Conservation (phyloP, 2,113 vertebrate species). For the Eulemur rufifrons region DNA sequence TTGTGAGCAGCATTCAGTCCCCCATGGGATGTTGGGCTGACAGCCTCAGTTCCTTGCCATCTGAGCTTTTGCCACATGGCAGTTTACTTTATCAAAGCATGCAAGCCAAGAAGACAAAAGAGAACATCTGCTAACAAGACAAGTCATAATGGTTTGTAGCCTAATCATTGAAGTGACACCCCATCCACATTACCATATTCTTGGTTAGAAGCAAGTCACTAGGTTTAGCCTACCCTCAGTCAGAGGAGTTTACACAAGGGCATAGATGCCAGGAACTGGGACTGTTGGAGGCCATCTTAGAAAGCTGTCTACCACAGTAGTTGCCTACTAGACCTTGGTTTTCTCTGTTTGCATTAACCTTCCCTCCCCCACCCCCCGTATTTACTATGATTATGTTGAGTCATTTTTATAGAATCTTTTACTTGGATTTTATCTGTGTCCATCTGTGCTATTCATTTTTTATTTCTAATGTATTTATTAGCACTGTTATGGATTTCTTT, state of each 20-base stretch:
- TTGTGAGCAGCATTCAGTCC: neutral
- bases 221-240: neutral
- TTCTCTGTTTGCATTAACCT: neutral
- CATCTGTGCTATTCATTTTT: neutral
- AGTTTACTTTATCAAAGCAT: neutral
- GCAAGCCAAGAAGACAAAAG: neutral
- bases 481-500: neutral
- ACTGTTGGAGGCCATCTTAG: neutral
- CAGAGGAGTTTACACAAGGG: neutral
- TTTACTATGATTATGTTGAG: neutral
- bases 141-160: neutral
- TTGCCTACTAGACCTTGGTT: neutral
- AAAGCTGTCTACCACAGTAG: neutral
- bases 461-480: neutral
- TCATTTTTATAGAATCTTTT: neutral
- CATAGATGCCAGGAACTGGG: neutral
- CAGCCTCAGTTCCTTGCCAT: neutral
- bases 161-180: neutral
- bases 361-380: neutral
- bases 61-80: neutral
- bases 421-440: neutral
- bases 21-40: neutral
- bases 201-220: neutral
- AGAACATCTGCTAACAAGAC: neutral
- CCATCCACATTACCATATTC: neutral